Evolutionary conservation across 2,113 vertebrate genomes (phyloP).

Genomic region (Ciconia maguari): DNA sequence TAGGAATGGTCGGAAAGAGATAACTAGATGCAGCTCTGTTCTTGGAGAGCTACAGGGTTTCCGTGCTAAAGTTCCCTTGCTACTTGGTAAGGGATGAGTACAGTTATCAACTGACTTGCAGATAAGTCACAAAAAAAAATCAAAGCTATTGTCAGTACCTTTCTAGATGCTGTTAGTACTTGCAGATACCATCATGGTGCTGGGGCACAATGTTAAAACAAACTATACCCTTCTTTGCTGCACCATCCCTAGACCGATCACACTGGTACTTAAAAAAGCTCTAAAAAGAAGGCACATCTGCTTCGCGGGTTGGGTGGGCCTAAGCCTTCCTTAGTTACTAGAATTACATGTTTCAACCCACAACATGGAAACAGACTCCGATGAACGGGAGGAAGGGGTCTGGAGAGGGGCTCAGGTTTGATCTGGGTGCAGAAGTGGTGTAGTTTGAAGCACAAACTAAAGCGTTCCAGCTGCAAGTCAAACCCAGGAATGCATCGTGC

Average conservation of each 20-base stretch:
- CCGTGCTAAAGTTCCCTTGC: not conserved
- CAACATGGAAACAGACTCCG: not conserved
- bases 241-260: not conserved
- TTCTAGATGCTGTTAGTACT: not conserved
- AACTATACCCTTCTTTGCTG: not conserved
- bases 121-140: not conserved
- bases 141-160: not conserved
- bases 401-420: constrained; percentile 34
- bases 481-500: constrained; percentile 18
- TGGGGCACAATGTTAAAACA: not conserved
- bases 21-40: not conserved
- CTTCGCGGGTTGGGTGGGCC: not conserved
- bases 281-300: not conserved
- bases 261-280: not conserved
- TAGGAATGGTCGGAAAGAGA: not conserved
- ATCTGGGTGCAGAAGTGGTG: not conserved
- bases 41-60: not conserved
- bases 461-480: constrained; percentile 46
- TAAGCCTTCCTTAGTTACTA: not conserved
- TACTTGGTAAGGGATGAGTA: not conserved
- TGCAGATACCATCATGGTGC: not conserved
- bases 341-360: constrained; percentile 42
- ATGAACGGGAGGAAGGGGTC: not conserved
- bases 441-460: constrained; percentile 26
- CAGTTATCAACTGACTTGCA: not conserved